Evolutionary conservation across 2,113 vertebrate genomes (phyloP).

Genomic region (Myotis lucifugus): DNA sequence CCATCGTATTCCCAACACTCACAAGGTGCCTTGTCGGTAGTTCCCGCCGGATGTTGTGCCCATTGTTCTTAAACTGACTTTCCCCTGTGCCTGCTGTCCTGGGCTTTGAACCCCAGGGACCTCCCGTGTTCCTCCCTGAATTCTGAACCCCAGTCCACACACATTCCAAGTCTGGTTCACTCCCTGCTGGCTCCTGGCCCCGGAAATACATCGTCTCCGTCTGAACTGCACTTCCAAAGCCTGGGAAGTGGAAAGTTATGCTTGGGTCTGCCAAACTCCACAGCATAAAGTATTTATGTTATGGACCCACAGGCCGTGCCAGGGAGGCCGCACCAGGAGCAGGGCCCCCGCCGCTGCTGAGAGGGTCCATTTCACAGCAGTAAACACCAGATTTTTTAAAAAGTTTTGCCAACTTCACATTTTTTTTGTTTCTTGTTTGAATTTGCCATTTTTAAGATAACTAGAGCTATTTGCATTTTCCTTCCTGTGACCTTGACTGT

Average conservation of each 20-base stretch:
- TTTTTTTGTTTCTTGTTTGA: neutral
- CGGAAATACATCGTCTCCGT: neutral
- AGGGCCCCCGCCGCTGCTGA: too few species aligned
- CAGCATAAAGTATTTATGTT: neutral
- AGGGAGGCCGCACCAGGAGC: neutral
- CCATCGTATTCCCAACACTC: fast-evolving
- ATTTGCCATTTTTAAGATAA: neutral
- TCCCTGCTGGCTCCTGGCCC: neutral
- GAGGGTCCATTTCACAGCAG: neutral
- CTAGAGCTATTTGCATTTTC: neutral
- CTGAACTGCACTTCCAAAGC: neutral
- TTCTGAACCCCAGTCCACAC: neutral
- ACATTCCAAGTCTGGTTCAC: neutral
- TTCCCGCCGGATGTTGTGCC: neutral
- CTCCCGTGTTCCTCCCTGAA: neutral
- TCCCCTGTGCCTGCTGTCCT: neutral
- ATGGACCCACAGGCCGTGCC: neutral
- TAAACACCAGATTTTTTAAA: neutral
- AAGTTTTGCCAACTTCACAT: neutral
- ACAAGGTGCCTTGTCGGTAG: fast-evolving
- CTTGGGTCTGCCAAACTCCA: neutral
- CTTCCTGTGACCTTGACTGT: neutral
- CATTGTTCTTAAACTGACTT: neutral
- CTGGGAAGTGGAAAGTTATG: neutral
- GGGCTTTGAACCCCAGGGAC: neutral